These are phyloP conservation scores for Diadumene lineata DNA, from an alignment of 92 coral and sea anemone species.

Conservation along the genomic window DNA sequence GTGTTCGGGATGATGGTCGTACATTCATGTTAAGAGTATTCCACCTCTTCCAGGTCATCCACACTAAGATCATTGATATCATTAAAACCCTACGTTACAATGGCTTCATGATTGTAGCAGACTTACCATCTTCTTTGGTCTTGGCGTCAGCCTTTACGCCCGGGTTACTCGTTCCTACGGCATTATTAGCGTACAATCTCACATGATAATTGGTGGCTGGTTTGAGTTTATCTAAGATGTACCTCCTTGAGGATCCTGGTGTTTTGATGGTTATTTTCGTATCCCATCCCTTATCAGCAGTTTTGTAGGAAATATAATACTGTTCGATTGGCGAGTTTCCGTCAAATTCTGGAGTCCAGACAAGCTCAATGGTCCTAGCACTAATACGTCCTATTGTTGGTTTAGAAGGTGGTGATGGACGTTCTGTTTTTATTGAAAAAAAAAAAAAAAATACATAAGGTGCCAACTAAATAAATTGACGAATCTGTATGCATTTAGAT, in stretches of 20 bases:
- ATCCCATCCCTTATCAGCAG: constrained; percentile 39
- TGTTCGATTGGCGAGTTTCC: constrained; percentile 74
- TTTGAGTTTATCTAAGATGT: constrained; percentile 47
- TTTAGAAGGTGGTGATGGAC: constrained; percentile 73
- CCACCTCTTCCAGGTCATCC: no score
- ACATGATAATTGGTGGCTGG: constrained; percentile 82
- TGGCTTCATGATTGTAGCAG: not conserved
- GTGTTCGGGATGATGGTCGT: no score
- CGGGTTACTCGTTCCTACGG: constrained; percentile 69
- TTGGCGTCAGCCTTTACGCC: constrained; percentile 37
- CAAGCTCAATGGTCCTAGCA: constrained; percentile 62
- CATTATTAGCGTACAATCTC: constrained; percentile 73
- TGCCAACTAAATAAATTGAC: no score
- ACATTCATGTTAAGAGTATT: no score
- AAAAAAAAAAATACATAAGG: not conserved
- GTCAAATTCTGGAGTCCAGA: constrained; percentile 70
- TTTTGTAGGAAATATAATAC: constrained; percentile 67
- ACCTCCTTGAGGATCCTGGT: constrained; percentile 36
- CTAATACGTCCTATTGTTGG: constrained; percentile 41
- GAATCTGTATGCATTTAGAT: not conserved
- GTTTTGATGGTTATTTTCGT: not conserved
- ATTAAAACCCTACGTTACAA: not conserved
- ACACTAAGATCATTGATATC: no score
- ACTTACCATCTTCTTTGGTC: constrained; percentile 75
- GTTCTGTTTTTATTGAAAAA: constrained; percentile 41